These are phyloP conservation scores for Lethrus apterus DNA, from an alignment of 1,140 invertebrate genomes.

Conservation along the genomic window DNA sequence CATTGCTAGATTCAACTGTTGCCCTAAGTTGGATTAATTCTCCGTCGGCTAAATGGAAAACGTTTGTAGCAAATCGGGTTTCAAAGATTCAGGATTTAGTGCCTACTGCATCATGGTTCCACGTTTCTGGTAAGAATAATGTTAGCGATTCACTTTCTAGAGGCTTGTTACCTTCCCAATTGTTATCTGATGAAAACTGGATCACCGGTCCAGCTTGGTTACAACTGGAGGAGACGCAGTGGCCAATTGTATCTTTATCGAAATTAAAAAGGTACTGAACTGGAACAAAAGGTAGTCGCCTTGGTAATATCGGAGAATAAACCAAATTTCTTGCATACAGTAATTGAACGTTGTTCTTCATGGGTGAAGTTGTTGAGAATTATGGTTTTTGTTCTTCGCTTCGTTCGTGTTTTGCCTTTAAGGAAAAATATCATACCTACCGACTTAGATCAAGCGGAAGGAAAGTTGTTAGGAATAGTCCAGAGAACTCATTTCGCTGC, in stretches of 20 bases:
- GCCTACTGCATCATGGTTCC: constrained; percentile 12
- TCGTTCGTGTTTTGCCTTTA: too few species aligned
- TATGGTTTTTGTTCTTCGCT: too few species aligned
- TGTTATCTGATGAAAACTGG: constrained; percentile 8
- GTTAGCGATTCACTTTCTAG: constrained; percentile 23
- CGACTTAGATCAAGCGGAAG: too few species aligned
- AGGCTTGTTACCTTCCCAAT: constrained; percentile 13
- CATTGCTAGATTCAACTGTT: constrained; percentile 26
- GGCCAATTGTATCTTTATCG: too few species aligned
- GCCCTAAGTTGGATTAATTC: constrained; percentile 29
- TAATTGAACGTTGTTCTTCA: too few species aligned
- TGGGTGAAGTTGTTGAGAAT: too few species aligned
- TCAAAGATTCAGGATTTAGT: constrained; percentile 20
- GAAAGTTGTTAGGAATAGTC: constrained; percentile 2
- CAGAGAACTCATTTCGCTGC: too few species aligned
- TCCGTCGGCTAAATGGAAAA: constrained; percentile 21
- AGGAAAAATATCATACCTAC: not conserved
- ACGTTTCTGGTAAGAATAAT: constrained; percentile 17
- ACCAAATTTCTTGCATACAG: too few species aligned
- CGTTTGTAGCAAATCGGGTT: constrained; percentile 21
- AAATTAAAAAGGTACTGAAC: too few species aligned
- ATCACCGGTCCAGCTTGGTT: too few species aligned
- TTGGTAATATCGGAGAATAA: too few species aligned
- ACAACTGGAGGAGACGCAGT: too few species aligned
- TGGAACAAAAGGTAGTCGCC: not conserved